Conservation (phyloP, 1,140 invertebrate genomes). For the Campoletis sonorensis region DNA sequence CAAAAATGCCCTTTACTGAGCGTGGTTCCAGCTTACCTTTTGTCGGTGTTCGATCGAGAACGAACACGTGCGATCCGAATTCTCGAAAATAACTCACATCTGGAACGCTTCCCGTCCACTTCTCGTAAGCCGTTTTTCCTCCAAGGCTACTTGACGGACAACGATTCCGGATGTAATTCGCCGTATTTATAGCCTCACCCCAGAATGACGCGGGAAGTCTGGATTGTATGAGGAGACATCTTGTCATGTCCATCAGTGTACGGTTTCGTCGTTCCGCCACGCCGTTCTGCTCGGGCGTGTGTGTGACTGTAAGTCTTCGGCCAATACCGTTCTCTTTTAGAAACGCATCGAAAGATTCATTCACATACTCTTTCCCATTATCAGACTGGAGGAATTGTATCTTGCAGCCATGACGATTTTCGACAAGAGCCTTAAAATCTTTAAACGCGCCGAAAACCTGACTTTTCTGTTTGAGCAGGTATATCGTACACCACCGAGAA, state of each 20-base stretch:
- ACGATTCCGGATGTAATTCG: constrained; percentile 52
- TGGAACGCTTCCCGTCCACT: constrained; percentile 42
- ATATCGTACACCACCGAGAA: constrained; percentile 22
- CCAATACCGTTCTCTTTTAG: constrained; percentile 46
- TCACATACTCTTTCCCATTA: constrained; percentile 72
- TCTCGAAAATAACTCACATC: constrained; percentile 47
- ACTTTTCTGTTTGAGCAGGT: constrained; percentile 29
- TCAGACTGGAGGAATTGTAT: constrained; percentile 68
- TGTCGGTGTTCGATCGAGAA: constrained; percentile 53
- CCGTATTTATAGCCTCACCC: constrained; percentile 53
- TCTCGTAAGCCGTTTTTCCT: constrained; percentile 50
- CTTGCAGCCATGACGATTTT: constrained; percentile 61
- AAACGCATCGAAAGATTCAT: constrained; percentile 56
- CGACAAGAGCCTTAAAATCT: constrained; percentile 63
- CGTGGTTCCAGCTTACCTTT: constrained; percentile 56
- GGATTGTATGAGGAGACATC: constrained; percentile 52
- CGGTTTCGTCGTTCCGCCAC: constrained; percentile 60
- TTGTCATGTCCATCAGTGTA: constrained; percentile 49
- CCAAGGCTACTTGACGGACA: constrained; percentile 47
- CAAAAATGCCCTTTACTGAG: constrained; percentile 57
- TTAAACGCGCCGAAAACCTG: constrained; percentile 48
- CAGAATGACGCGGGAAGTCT: constrained; percentile 46
- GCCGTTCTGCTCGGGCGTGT: constrained; percentile 66
- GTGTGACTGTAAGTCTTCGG: constrained; percentile 57
- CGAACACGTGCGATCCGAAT: constrained; percentile 57